Conservation (phyloP, 2,797 vertebrate species). For the Brachyalestes nurse region DNA sequence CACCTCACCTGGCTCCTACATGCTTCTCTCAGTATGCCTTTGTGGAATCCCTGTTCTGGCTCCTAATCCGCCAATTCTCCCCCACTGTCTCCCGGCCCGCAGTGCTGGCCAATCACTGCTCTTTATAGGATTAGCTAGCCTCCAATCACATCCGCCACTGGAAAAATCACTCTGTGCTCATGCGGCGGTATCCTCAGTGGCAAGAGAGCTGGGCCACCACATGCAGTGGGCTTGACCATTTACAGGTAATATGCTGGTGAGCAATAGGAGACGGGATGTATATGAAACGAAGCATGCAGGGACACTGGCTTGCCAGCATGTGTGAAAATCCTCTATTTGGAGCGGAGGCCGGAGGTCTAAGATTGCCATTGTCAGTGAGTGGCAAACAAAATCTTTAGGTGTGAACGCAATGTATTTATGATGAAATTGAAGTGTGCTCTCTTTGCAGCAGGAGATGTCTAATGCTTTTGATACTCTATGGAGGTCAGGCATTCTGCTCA, state of each 20-base stretch:
- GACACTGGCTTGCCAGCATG: conserved; percentile 11
- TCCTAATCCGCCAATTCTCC: conserved; percentile 62
- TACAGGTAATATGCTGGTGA: conserved; percentile 47
- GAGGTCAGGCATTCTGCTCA: background rate
- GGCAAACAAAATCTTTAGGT: conserved; percentile 22
- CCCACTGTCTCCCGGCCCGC: conserved; percentile 43
- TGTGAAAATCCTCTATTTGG: conserved; percentile 36
- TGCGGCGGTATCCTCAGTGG: conserved; percentile 32
- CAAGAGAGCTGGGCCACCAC: conserved; percentile 16
- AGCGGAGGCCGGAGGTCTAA: conserved; percentile 15
- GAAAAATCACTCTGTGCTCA: conserved; percentile 55
- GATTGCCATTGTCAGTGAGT: conserved; percentile 29
- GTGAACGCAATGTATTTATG: conserved; percentile 67
- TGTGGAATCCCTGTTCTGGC: conserved; percentile 18
- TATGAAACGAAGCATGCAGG: conserved; percentile 34
- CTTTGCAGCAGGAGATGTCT: conserved; percentile 57
- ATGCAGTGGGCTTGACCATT: conserved; percentile 27
- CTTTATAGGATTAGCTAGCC: conserved; percentile 82
- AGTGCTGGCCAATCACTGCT: conserved; percentile 71
- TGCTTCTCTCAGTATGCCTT: conserved; percentile 7
- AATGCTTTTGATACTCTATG: conserved; percentile 42
- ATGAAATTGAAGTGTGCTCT: conserved; percentile 68
- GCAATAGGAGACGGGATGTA: conserved; percentile 39
- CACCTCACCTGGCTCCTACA: conserved; percentile 10
- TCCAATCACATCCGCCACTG: conserved; percentile 68